A percentile compares a stretch with the other conserved stretches of the same genome.
These are phyloP conservation scores for Etheostoma perlongum DNA, from an alignment of 2,797 vertebrate species.

Conservation along the genomic window DNA sequence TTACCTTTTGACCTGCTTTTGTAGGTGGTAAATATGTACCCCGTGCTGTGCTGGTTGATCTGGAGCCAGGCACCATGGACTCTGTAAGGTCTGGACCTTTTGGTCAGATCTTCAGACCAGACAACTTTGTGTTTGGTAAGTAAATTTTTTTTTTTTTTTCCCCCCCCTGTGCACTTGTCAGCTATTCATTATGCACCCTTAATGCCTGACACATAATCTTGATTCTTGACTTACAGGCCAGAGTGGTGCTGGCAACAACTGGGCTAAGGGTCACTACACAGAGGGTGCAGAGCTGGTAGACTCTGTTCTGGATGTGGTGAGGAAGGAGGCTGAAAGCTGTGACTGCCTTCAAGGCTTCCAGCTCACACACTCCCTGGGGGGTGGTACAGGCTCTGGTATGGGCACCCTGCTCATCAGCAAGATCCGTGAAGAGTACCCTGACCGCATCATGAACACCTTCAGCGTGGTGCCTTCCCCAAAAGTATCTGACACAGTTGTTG, in stretches of 20 bases:
- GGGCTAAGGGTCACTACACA: slow-evolving; percentile 98
- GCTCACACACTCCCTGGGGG: slow-evolving; percentile 88
- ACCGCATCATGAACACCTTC: slow-evolving; percentile 90
- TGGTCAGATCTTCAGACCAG: too few relatives aligned
- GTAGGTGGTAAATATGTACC: slow-evolving; percentile 1
- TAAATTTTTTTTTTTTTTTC: too few relatives aligned
- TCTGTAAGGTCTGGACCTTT: slow-evolving; percentile 84
- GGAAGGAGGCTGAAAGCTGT: slow-evolving; percentile 88
- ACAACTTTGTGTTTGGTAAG: too few relatives aligned
- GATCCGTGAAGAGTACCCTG: slow-evolving; percentile 89
- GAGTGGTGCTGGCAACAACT: slow-evolving; percentile 95
- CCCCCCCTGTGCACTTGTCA: too few relatives aligned
- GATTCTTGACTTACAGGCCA: slow-evolving; percentile 73
- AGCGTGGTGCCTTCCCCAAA: slow-evolving; percentile 89
- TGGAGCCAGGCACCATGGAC: slow-evolving; percentile 90
- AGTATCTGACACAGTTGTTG: slow-evolving; percentile 88
- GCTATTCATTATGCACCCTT: too few relatives aligned
- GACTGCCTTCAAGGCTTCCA: slow-evolving; percentile 90
- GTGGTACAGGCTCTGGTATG: slow-evolving; percentile 88
- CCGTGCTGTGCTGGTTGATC: slow-evolving; percentile 86
- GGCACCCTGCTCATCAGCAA: slow-evolving; percentile 89
- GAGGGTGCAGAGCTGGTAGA: slow-evolving; percentile 94
- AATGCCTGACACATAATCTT: too few relatives aligned
- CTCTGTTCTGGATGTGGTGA: slow-evolving; percentile 87
- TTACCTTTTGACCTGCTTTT: too few relatives aligned